Percentiles rank a stretch among this genome's conserved stretches.
These are phyloP conservation scores for Tragelaphus strepsiceros DNA, from an alignment of 2,113 vertebrate species.

Conservation along the genomic window DNA sequence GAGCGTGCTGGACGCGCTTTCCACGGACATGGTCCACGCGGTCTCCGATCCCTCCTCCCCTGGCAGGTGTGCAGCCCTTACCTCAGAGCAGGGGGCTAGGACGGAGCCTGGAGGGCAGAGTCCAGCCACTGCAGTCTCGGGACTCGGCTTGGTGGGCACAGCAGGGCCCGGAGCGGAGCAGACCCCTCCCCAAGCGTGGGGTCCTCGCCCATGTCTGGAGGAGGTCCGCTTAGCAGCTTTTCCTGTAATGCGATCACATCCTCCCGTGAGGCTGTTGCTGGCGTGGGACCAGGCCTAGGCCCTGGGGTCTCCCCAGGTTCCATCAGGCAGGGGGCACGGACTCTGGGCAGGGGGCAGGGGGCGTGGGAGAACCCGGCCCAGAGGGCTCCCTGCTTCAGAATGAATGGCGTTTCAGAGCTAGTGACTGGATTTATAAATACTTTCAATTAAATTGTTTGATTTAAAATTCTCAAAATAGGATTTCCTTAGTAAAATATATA, in stretches of 20 bases:
- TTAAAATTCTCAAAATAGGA: neutral
- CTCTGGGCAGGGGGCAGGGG: rapidly evolving
- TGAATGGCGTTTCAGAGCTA: neutral
- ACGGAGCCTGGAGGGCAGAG: no score
- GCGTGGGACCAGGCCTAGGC: rapidly evolving
- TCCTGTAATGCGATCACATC: rapidly evolving
- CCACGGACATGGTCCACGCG: slow-evolving; percentile 97
- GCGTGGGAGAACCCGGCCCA: rapidly evolving
- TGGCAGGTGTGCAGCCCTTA: slow-evolving; percentile 81
- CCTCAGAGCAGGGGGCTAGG: rapidly evolving
- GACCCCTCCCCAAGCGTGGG: rapidly evolving
- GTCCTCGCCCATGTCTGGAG: rapidly evolving
- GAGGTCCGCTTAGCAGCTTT: rapidly evolving
- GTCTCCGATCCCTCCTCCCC: slow-evolving; percentile 90
- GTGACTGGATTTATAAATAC: neutral
- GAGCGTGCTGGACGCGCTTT: slow-evolving; percentile 94
- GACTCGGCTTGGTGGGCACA: rapidly evolving
- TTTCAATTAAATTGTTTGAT: neutral
- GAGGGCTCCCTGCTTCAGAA: rapidly evolving
- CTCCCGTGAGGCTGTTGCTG: rapidly evolving
- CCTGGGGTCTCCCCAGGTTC: no score
- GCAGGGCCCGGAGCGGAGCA: neutral
- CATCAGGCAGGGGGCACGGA: rapidly evolving
- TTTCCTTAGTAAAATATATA: neutral
- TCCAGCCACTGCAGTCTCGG: rapidly evolving